Evolutionary conservation across 2,113 vertebrate species (phyloP).

Genomic region (Cygnus buccinator): DNA sequence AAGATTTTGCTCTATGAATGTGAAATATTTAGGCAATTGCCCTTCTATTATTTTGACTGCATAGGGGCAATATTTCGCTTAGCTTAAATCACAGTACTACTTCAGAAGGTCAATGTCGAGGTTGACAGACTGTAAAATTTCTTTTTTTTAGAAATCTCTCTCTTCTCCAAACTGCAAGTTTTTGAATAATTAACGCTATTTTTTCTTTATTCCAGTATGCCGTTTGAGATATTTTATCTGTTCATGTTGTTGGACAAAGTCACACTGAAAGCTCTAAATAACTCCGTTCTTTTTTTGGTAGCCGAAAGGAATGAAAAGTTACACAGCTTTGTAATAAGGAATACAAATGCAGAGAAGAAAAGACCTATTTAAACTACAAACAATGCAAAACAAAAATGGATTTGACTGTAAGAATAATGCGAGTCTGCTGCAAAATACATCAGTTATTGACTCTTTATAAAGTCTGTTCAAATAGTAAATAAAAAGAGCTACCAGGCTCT

Average conservation of each 20-base stretch:
- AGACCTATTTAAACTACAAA: not conserved
- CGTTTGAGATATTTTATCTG: not conserved
- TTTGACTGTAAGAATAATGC: not conserved
- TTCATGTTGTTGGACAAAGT: not conserved
- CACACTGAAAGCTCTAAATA: not conserved
- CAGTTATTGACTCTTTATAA: not conserved
- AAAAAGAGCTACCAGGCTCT: not conserved
- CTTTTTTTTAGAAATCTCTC: constrained; percentile 29
- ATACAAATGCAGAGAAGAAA: not conserved
- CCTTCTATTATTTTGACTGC: constrained; percentile 37
- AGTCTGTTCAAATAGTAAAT: not conserved
- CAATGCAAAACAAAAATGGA: not conserved
- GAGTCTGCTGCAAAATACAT: not conserved
- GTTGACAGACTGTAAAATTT: constrained; percentile 45
- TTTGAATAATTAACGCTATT: not conserved
- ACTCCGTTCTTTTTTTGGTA: not conserved
- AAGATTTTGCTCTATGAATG: not conserved
- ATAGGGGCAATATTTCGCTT: not conserved
- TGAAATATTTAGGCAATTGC: constrained; percentile 43
- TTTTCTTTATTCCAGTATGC: not conserved
- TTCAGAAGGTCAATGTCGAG: not conserved
- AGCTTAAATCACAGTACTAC: constrained; percentile 26
- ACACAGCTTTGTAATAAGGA: not conserved
- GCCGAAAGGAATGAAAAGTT: not conserved
- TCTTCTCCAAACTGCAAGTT: not conserved